Conservation (phyloP, 1,140 invertebrate species). For the Thaumetopoea pityocampa region DNA sequence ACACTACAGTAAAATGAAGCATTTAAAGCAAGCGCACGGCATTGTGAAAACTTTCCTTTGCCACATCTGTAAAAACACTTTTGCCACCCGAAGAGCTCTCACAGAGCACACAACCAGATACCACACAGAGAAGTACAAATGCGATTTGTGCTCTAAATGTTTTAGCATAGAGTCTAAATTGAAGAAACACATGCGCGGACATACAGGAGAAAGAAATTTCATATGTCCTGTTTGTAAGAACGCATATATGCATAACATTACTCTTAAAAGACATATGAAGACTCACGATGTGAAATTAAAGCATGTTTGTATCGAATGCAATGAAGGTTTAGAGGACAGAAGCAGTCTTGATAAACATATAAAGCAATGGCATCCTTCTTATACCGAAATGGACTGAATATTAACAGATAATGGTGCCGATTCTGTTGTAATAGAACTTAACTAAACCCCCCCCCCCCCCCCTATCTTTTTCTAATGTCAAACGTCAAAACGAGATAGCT, state of each 20-base stretch:
- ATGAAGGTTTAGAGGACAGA: conserved; percentile 49
- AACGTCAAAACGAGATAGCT: too few species aligned
- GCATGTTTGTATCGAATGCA: conserved; percentile 35
- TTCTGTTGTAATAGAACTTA: too few species aligned
- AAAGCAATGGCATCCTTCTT: conserved; percentile 18
- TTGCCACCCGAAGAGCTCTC: conserved; percentile 29
- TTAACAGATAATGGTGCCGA: too few species aligned
- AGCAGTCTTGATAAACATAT: conserved; percentile 26
- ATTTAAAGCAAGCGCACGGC: conserved; percentile 41
- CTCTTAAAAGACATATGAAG: conserved; percentile 81
- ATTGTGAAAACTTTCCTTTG: conserved; percentile 35
- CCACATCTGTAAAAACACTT: conserved; percentile 32
- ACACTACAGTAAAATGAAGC: conserved; percentile 41
- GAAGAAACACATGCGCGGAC: conserved; percentile 82
- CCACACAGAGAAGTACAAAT: conserved; percentile 73
- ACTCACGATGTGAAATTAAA: conserved; percentile 59
- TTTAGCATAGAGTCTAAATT: conserved; percentile 76
- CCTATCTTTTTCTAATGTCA: too few species aligned
- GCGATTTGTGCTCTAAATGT: conserved; percentile 69
- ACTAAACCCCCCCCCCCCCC: too few species aligned
- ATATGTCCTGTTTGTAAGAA: conserved; percentile 76
- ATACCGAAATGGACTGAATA: too few species aligned
- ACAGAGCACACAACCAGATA: conserved; percentile 56
- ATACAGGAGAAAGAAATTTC: conserved; percentile 78
- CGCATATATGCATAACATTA: conserved; percentile 79